Evolutionary conservation across 1,140 invertebrate species (phyloP).

Genomic region (Delia radicum): DNA sequence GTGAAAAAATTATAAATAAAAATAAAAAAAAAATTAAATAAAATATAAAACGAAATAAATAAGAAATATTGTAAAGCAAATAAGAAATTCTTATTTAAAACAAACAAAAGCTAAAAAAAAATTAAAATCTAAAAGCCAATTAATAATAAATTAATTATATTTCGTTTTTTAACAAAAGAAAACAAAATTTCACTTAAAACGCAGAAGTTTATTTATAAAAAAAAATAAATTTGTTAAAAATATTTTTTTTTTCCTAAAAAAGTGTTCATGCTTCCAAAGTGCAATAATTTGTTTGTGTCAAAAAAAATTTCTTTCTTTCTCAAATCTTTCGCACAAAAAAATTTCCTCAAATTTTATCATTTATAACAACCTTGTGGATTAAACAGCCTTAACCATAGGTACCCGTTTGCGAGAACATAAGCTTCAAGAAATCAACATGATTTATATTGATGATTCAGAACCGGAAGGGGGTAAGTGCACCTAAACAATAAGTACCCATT

Average conservation of each 20-base stretch:
- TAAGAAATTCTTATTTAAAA: background rate
- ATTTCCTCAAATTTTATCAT: background rate
- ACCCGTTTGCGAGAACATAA: constrained; percentile 43
- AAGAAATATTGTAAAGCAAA: background rate
- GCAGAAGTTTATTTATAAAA: background rate
- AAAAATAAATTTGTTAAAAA: background rate
- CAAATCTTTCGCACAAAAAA: too few species aligned
- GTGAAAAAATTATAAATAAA: background rate
- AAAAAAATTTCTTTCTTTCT: background rate
- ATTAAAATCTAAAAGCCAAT: background rate
- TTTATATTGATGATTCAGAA: constrained; percentile 82
- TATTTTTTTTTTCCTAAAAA: too few species aligned
- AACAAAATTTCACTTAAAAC: background rate
- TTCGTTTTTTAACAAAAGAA: background rate
- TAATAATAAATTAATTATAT: background rate
- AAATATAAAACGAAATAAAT: background rate
- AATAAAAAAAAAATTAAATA: background rate
- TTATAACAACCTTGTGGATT: background rate
- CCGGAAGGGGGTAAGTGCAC: constrained; percentile 76
- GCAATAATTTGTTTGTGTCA: background rate
- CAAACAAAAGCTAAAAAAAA: background rate
- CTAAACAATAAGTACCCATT: background rate
- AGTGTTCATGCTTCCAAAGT: background rate
- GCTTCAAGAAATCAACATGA: constrained; percentile 61
- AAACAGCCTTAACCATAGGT: constrained; percentile 40